Evolutionary conservation across 1,140 invertebrate genomes (phyloP), one percentile per base, ranked within the genome.

Genomic region (Melitaea cinxia): DNA sequence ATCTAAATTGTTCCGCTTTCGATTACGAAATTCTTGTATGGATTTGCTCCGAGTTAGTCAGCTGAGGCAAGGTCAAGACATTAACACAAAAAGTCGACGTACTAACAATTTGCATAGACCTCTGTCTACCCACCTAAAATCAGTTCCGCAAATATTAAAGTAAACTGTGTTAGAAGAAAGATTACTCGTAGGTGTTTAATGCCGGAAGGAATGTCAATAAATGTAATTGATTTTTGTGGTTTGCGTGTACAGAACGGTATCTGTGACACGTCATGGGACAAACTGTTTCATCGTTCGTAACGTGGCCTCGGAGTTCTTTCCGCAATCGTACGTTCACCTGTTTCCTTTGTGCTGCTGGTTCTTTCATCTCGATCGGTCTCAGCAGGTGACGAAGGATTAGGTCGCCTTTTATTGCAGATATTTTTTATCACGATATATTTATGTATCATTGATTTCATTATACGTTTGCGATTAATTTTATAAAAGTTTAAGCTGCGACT

Each of bases 241-340:
- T 14, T 64, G 26, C 15, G 49, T 37, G 60, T 62, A 52, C 30
- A 14, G 21, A 56, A 53, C 54, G 50, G 67, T 45, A 47, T 67
- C 58, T 35, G 59, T 33, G 64, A 53, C 65, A 74, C 80, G 75
- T 77, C 73, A 83, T 70, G 73, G 68, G 70, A 65, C 74, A 63
- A 64, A 60, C 68, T 63, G 68, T 81, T 84, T 83, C 81, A 79
- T 81, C 82, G 81, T 68, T 70, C 65, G 47, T 62, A 68, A 67
- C 57, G 26, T 73, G 84, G 77, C 82, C 80, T 83, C 77, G 68
- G 53, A 62, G 26, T 65, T 68, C 72, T 79, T 87, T 86, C 84
- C 83, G 84, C 78, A 79, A 80, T 85, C 80, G 84, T 85, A 63
- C 85, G 68, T 86, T 87, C 83, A 87, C 82, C 83, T 86, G 58